These are phyloP conservation scores for Serripes groenlandicus DNA, from an alignment of 2,888 invertebrate genomes.

Conservation along the genomic window DNA sequence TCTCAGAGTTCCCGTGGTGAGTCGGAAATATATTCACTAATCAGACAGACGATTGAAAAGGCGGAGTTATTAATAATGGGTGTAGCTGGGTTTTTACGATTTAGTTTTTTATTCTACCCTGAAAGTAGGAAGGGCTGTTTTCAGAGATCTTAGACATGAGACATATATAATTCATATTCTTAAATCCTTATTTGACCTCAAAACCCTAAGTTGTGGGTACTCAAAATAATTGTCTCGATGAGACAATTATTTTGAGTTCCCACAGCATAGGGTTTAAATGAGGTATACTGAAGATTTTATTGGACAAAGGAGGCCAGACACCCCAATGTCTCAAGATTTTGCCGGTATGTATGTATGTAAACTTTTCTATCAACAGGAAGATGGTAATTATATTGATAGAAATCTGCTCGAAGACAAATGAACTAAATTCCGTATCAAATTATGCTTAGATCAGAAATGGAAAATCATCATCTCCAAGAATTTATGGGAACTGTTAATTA, in stretches of 20 bases:
- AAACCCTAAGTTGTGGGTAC: too few relatives aligned
- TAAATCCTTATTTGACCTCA: too few relatives aligned
- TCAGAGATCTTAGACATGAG: too few relatives aligned
- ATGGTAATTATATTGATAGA: conserved; percentile 21
- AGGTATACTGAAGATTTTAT: too few relatives aligned
- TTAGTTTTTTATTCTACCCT: too few relatives aligned
- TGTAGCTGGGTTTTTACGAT: too few relatives aligned
- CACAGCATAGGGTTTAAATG: background rate
- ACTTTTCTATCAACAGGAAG: conserved; percentile 12
- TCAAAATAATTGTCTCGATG: too few relatives aligned
- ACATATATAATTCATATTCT: too few relatives aligned
- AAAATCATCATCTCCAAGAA: background rate
- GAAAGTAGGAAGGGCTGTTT: too few relatives aligned
- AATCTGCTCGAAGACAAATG: conserved; percentile 6
- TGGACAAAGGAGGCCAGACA: too few relatives aligned
- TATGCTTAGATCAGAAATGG: conserved; percentile 1
- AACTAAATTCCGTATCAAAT: conserved; percentile 24
- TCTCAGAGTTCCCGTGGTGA: background rate
- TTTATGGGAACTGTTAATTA: conserved; percentile 12
- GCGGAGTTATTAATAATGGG: conserved; percentile 17
- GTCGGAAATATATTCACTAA: conserved; percentile 5
- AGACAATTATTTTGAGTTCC: too few relatives aligned
- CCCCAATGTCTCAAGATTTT: too few relatives aligned
- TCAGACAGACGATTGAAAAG: conserved; percentile 12
- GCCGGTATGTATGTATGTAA: background rate